Evolutionary conservation across 1,140 invertebrate species (phyloP), one percentile per base, ranked within the genome.

Genomic region (Babylonia areolata): DNA sequence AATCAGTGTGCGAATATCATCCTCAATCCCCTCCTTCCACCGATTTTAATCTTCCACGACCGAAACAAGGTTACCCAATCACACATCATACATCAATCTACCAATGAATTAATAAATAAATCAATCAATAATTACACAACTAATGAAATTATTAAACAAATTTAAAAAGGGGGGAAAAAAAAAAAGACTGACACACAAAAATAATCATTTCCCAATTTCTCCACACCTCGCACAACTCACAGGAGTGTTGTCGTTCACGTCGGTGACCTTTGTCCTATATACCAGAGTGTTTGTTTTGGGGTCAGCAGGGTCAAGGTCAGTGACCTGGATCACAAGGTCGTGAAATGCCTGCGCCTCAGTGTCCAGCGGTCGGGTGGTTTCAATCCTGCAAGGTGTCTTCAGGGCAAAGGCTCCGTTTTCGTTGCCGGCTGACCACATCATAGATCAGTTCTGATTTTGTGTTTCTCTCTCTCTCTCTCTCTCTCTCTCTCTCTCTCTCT

Each of bases 161-260:
- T n/a, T n/a, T n/a, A n/a, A n/a, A n/a, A n/a, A n/a, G n/a, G n/a
- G n/a, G n/a, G n/a, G n/a, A n/a, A n/a, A n/a, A n/a, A n/a, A n/a
- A n/a, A n/a, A n/a, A n/a, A n/a, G n/a, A 69, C 28, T 69, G 28
- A 31, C 5, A 75, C n/a, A 75, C 71, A 35, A 20, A 75, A 20
- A 11, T 20, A 20, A 20, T 51, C 71, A 33, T 9, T 75, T 31
- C 5, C 75, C 37, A 77, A 77, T 40, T 5, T 5, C 15, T 40
- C 5, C 39, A 40, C 35, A 37, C 35, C 71, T 69, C 64, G 12
- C 9, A 33, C 0, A 35, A 80, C 78, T 80, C 33, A 80, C 78
- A 23, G 78, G 78, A 6, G 78, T 80, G 23, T 80, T 80, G 46
- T 80, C 78, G 78, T 80, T 80, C 28, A 54, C n/a, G n/a, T 80